Evolutionary conservation across 1,140 invertebrate species (phyloP).

Genomic region (Pseudobourletiella spinata): DNA sequence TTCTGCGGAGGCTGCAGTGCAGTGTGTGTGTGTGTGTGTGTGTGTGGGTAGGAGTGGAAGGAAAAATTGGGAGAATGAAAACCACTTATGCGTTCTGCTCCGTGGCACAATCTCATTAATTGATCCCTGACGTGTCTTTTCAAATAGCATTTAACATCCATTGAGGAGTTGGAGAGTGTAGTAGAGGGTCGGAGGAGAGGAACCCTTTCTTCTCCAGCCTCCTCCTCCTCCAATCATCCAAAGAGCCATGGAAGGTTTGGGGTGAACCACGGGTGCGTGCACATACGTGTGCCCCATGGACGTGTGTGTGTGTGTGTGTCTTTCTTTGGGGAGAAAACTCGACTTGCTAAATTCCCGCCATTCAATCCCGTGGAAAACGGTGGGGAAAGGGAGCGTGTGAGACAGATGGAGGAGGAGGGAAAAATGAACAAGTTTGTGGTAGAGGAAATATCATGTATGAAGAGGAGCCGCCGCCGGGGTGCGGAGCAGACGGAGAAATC

Average conservation of each 20-base stretch:
- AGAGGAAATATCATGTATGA: constrained; percentile 7
- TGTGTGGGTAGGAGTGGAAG: too few species aligned
- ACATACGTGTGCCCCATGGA: too few species aligned
- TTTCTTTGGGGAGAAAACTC: too few species aligned
- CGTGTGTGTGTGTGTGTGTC: too few species aligned
- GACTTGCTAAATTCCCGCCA: not conserved
- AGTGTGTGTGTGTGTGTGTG: not conserved
- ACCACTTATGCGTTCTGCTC: constrained; percentile 15
- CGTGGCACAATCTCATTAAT: constrained; percentile 13
- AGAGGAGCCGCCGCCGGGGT: not conserved
- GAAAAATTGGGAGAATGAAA: constrained; percentile 13
- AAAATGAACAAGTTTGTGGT: too few species aligned
- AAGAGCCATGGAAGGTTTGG: too few species aligned
- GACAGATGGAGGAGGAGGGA: too few species aligned
- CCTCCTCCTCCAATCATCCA: too few species aligned
- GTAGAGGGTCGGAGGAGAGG: too few species aligned
- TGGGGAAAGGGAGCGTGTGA: too few species aligned
- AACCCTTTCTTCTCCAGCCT: constrained; percentile 4
- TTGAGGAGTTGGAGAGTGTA: not conserved
- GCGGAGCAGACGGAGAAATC: constrained; percentile 2
- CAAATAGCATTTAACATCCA: constrained; percentile 15
- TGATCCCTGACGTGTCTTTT: constrained; percentile 13
- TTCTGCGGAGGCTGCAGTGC: not conserved
- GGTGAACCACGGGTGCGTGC: too few species aligned
- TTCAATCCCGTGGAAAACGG: too few species aligned